phyloP scores from a whole-genome alignment of 64 coral and sea anemone genomes.

The Porites lutea region DNA sequence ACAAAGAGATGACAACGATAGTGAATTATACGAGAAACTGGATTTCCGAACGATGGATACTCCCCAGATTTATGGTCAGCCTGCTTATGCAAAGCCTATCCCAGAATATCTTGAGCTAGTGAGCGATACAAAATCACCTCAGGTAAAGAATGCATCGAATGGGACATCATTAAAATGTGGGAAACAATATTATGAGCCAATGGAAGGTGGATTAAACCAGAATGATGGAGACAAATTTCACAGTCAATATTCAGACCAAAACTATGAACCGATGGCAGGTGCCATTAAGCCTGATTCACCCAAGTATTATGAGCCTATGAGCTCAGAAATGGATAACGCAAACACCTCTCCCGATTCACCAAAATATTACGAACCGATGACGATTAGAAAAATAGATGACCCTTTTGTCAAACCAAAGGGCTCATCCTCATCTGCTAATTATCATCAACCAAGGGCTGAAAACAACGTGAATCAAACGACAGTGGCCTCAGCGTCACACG shows the following conservation, averaged over 20 bases:
- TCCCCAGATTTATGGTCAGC: background rate
- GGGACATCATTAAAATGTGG: no score
- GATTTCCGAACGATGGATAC: background rate
- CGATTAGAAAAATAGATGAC: background rate
- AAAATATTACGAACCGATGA: background rate
- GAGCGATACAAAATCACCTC: background rate
- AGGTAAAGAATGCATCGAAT: background rate
- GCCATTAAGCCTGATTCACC: background rate
- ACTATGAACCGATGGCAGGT: no score
- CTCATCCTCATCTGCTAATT: background rate
- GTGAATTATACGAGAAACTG: background rate
- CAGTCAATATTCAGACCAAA: background rate
- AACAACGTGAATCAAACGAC: background rate
- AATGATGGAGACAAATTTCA: background rate
- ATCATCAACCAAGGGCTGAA: background rate
- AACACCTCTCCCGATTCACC: background rate
- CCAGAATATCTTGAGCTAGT: slow-evolving; percentile 24
- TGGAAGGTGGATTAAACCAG: background rate
- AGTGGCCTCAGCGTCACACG: background rate
- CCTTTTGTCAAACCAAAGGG: background rate
- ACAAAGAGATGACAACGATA: background rate
- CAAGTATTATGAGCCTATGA: background rate
- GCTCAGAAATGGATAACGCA: no score
- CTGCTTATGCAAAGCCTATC: background rate
- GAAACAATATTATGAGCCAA: background rate